Conservation (phyloP, 2,888 invertebrate genomes). For the Lysandra bellargus region DNA sequence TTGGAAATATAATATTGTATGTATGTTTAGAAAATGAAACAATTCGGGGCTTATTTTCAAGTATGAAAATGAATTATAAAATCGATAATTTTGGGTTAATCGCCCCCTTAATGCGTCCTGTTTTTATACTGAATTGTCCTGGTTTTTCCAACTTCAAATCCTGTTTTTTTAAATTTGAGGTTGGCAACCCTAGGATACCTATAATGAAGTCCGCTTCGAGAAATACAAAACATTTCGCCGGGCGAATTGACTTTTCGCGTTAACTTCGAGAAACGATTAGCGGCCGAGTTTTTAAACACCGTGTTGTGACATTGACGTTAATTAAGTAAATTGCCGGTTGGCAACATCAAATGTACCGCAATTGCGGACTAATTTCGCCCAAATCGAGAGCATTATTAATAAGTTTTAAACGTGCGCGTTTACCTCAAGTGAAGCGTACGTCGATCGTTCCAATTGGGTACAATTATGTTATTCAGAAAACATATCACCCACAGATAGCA, state of each 20-base stretch:
- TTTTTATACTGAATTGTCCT: no score
- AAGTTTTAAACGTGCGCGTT: slow-evolving; percentile 9
- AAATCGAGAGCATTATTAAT: slow-evolving; percentile 11
- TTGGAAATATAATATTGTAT: no score
- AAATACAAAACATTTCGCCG: slow-evolving; percentile 27
- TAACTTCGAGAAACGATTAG: slow-evolving; percentile 29
- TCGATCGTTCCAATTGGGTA: not conserved
- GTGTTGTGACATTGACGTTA: slow-evolving; percentile 22
- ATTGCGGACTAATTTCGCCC: slow-evolving; percentile 17
- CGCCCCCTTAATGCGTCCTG: no score
- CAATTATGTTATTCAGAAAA: not conserved
- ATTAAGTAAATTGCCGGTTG: slow-evolving; percentile 27
- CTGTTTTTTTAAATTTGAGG: no score
- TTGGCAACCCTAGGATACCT: slow-evolving; percentile 47
- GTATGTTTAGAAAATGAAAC: no score
- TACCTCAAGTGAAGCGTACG: not conserved
- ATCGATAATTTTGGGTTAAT: no score
- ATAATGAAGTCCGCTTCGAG: slow-evolving; percentile 54
- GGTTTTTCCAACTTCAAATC: no score
- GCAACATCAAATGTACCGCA: slow-evolving; percentile 24
- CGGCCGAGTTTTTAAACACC: slow-evolving; percentile 15
- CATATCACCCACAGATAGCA: not conserved
- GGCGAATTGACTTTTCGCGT: slow-evolving; percentile 28
- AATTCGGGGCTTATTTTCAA: no score
- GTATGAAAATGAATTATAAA: no score